Percentiles rank a stretch among this genome's conserved stretches.
phyloP scores from a whole-genome alignment of 1,140 invertebrate species.

The Sarcophaga bullata region DNA sequence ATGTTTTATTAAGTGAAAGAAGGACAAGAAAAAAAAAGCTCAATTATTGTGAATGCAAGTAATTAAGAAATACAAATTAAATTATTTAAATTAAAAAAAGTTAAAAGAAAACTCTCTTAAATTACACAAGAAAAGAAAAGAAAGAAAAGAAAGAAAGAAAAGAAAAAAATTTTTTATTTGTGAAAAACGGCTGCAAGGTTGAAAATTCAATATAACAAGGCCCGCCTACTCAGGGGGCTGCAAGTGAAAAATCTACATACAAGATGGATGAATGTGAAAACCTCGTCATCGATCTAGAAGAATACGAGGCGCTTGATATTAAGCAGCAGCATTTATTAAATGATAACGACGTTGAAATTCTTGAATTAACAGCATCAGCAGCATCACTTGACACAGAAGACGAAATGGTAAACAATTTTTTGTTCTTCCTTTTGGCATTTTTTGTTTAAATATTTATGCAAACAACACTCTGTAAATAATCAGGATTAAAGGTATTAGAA shows the following conservation, averaged over 20 bases:
- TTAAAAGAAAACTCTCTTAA: neutral
- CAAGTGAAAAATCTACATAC: constrained; percentile 46
- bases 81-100: neutral
- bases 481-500: neutral
- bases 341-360: constrained; percentile 47
- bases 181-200: constrained; percentile 24
- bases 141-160: neutral
- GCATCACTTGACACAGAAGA: constrained; percentile 48
- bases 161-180: neutral
- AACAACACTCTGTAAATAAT: neutral
- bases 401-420: constrained; percentile 57
- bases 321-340: constrained; percentile 46
- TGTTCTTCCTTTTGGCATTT: neutral
- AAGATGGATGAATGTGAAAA: constrained; percentile 67
- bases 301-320: constrained; percentile 53
- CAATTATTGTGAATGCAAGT: neutral
- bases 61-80: neutral
- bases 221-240: constrained; percentile 44
- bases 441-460: neutral
- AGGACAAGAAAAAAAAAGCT: neutral
- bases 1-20: neutral
- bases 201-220: constrained; percentile 41
- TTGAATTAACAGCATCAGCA: constrained; percentile 35
- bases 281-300: constrained; percentile 59
- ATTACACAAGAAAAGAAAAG: neutral